Conservation (phyloP, 2,797 vertebrate genomes). For the Phoxinus dragarum region DNA sequence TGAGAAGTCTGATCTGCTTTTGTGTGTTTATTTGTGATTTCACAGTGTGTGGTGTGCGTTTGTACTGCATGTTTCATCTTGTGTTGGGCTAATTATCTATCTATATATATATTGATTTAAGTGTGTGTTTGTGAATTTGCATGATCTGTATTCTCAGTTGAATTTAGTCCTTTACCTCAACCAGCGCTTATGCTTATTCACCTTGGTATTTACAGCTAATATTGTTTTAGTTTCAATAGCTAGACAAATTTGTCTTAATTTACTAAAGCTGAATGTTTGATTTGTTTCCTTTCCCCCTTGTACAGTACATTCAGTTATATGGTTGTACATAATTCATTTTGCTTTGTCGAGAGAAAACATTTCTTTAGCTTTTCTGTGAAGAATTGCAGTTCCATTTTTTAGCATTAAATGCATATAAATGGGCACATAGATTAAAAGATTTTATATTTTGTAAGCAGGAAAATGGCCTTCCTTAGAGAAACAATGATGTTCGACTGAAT, state of each 20-base stretch:
- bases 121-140: neutral
- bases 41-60: conserved; percentile 5
- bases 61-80: neutral
- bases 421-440: neutral
- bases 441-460: conserved; percentile 7
- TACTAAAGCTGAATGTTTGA: neutral
- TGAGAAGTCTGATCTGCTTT: neutral
- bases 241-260: neutral
- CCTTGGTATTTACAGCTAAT: neutral
- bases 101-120: neutral
- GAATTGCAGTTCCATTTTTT: neutral
- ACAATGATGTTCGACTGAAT: neutral
- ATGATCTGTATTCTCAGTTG: conserved; percentile 10
- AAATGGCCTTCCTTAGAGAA: neutral
- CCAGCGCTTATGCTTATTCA: neutral
- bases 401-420: conserved; percentile 2
- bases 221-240: neutral
- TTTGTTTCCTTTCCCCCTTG: neutral
- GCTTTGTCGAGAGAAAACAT: neutral
- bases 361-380: conserved; percentile 9
- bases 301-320: neutral
- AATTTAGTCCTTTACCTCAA: neutral
- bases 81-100: neutral
- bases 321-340: neutral
- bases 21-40: conserved; percentile 6